phyloP scores from a whole-genome alignment of 1,140 invertebrate genomes.

The Neocloeon triangulifer region DNA sequence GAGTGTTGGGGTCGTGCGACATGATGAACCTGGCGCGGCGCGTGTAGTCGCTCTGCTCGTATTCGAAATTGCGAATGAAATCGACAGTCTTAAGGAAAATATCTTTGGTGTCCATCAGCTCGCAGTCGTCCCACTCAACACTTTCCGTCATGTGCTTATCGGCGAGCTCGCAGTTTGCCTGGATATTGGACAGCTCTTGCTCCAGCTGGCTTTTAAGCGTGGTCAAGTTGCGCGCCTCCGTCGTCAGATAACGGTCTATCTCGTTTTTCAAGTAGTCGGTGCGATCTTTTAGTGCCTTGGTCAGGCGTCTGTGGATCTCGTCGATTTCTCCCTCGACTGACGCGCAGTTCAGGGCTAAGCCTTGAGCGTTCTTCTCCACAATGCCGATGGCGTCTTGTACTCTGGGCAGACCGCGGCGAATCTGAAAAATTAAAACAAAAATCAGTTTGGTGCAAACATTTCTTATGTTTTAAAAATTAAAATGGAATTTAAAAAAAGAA shows the following conservation, averaged over 20 bases:
- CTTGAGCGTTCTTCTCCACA: slow-evolving; percentile 65
- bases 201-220: slow-evolving; percentile 82
- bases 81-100: slow-evolving; percentile 84
- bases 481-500: not conserved
- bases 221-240: slow-evolving; percentile 58
- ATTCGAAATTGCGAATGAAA: slow-evolving; percentile 81
- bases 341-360: slow-evolving; percentile 61
- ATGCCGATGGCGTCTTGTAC: slow-evolving; percentile 61
- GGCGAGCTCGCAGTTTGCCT: slow-evolving; percentile 88
- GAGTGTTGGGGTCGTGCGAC: slow-evolving; percentile 70
- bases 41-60: slow-evolving; percentile 72
- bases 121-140: slow-evolving; percentile 66
- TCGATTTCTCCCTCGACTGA: slow-evolving; percentile 79
- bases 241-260: slow-evolving; percentile 65
- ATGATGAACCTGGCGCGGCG: slow-evolving; percentile 63
- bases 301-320: slow-evolving; percentile 68
- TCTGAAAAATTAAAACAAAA: slow-evolving; percentile 16
- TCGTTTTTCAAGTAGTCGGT: slow-evolving; percentile 71
- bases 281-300: slow-evolving; percentile 78
- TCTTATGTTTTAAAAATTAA: not conserved
- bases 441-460: not conserved
- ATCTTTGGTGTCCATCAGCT: slow-evolving; percentile 82
- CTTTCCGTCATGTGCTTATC: slow-evolving; percentile 73
- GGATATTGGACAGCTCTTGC: slow-evolving; percentile 76
- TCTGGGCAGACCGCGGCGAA: slow-evolving; percentile 60